Percentiles rank a stretch among this genome's conserved stretches.
These are phyloP conservation scores for Ctenodactylus gundi DNA, from an alignment of 2,113 vertebrate species.

Conservation along the genomic window DNA sequence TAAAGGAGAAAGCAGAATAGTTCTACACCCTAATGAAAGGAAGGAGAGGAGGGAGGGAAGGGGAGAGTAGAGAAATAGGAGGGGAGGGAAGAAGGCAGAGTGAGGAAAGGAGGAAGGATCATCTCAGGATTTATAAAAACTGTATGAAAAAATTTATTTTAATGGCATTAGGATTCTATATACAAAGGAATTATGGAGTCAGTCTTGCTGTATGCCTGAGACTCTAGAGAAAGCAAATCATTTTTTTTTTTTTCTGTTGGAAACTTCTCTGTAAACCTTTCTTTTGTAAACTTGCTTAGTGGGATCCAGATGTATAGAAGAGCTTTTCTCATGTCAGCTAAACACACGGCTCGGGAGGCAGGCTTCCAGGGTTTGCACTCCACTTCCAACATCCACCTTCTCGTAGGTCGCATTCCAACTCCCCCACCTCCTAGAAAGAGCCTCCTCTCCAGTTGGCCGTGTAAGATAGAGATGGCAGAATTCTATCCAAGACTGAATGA, in stretches of 20 bases:
- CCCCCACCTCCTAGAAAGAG: background rate
- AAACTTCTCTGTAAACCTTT: background rate
- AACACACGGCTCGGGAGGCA: background rate
- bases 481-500: background rate
- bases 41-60: too few species aligned
- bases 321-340: background rate
- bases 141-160: background rate
- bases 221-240: background rate
- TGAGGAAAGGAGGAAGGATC: background rate
- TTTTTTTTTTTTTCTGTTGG: background rate
- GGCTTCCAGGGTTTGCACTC: background rate
- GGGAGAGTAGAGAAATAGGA: too few species aligned
- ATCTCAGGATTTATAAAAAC: background rate
- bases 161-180: background rate
- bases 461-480: background rate
- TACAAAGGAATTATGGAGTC: background rate
- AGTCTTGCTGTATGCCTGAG: background rate
- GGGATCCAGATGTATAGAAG: background rate
- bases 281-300: background rate
- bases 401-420: background rate
- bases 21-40: too few species aligned
- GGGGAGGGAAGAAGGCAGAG: background rate
- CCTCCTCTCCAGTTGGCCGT: background rate
- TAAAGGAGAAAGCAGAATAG: too few species aligned
- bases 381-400: background rate